A percentile compares a stretch with the other conserved stretches of the same genome.
Evolutionary conservation across 37 sponge, comb jelly and placozoan species (phyloP).

Genomic region (Mnemiopsis leidyi): DNA sequence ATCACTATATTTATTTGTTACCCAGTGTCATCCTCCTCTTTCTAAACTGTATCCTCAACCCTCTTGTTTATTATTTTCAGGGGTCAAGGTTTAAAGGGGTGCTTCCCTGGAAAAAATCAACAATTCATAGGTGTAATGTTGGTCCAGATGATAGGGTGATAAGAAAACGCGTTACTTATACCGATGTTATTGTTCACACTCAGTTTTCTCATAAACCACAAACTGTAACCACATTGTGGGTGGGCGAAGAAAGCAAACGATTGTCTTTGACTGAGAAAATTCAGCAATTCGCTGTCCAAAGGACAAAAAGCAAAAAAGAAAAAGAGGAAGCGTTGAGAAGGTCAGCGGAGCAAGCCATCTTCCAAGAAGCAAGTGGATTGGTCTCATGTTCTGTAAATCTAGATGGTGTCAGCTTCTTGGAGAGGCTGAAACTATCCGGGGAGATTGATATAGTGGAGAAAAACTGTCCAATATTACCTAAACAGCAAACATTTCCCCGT

Average conservation of each 20-base stretch:
- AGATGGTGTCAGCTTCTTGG: not conserved
- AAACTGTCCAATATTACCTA: not conserved
- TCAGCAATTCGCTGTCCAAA: not conserved
- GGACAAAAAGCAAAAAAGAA: not conserved
- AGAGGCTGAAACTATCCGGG: not conserved
- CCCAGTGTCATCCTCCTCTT: constrained; percentile 15
- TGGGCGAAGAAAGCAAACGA: not conserved
- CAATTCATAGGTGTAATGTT: not conserved
- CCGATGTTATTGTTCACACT: not conserved
- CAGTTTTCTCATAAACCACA: not conserved
- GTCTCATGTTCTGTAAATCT: not conserved
- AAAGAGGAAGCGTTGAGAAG: not conserved
- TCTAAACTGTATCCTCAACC: not conserved
- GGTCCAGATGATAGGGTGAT: not conserved
- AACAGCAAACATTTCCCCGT: not conserved
- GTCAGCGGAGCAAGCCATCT: not conserved
- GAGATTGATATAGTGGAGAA: not conserved
- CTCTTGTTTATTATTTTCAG: constrained; percentile 21
- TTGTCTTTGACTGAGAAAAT: not conserved
- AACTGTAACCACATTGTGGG: not conserved
- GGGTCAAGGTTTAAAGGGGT: not conserved
- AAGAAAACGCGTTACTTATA: not conserved
- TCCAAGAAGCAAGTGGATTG: not conserved
- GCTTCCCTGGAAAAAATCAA: not conserved
- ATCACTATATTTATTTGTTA: not conserved